phyloP scores from a whole-genome alignment of 2,113 vertebrate genomes.

The Cyanoderma ruficeps region DNA sequence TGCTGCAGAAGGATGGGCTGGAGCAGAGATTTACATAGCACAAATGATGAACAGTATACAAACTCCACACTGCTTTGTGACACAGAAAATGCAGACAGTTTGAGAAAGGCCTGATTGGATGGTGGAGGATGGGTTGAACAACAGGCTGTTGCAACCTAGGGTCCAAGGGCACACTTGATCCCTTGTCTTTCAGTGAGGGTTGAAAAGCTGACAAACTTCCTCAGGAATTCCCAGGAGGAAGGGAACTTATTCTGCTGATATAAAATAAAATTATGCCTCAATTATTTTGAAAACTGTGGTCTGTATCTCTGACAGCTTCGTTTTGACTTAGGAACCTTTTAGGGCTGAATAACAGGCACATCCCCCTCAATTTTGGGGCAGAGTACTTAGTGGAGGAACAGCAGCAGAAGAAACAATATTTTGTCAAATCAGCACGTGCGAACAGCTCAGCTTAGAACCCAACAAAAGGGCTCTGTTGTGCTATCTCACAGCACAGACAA shows the following conservation, averaged over 20 bases:
- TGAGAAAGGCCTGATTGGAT: not conserved
- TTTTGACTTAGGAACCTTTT: not conserved
- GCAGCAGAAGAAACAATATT: constrained; percentile 44
- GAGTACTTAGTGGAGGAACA: constrained; percentile 43
- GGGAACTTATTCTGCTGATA: not conserved
- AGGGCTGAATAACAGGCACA: constrained; percentile 1
- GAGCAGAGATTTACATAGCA: not conserved
- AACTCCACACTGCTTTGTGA: not conserved
- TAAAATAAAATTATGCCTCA: not conserved
- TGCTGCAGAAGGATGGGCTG: not conserved
- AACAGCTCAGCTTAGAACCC: constrained; percentile 65
- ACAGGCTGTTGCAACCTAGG: rapidly evolving
- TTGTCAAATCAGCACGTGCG: not conserved
- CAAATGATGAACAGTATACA: rapidly evolving
- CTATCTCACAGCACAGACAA: constrained; percentile 67
- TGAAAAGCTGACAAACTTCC: not conserved
- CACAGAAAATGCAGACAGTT: not conserved
- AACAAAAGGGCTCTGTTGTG: constrained; percentile 66
- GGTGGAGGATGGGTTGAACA: not conserved
- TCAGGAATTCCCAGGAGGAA: not conserved
- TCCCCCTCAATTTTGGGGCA: constrained; percentile 5
- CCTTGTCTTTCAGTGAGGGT: not conserved
- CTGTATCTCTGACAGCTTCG: not conserved
- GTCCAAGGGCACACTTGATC: not conserved
- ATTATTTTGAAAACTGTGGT: not conserved